Conservation (phyloP, 2,797 vertebrate genomes). For the Aplochiton taeniatus region DNA sequence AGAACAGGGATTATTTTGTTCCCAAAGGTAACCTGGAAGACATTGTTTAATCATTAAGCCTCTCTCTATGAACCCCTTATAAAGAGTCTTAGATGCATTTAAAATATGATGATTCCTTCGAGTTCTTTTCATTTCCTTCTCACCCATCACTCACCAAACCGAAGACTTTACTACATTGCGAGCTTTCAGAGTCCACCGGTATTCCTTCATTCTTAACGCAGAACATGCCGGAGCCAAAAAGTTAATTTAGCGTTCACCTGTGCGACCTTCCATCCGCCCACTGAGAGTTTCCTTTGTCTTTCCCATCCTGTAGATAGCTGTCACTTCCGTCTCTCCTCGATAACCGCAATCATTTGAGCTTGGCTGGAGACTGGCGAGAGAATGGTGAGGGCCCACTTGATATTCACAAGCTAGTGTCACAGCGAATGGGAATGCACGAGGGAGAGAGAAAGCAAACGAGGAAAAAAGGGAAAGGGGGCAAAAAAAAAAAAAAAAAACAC, state of each 20-base stretch:
- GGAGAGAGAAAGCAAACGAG: conserved; percentile 38
- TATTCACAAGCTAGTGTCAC: conserved; percentile 74
- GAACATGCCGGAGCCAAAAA: conserved; percentile 4
- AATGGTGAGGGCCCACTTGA: conserved; percentile 73
- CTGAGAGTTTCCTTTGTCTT: conserved; percentile 6
- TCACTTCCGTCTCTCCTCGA: conserved; percentile 36
- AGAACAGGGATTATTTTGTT: conserved; percentile 49
- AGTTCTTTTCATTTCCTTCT: conserved; percentile 25
- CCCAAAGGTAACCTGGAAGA: conserved; percentile 51
- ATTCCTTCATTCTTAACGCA: too few relatives aligned
- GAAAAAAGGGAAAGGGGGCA: conserved; percentile 46
- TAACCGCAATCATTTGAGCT: conserved; percentile 68
- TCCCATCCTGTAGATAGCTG: conserved; percentile 31
- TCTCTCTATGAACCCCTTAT: too few relatives aligned
- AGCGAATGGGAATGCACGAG: conserved; percentile 77
- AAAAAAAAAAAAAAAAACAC: conserved; percentile 63
- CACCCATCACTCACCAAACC: conserved; percentile 43
- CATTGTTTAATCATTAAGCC: conserved; percentile 43
- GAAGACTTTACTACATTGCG: conserved; percentile 20
- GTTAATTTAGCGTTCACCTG: conserved; percentile 49
- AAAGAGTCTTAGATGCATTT: too few relatives aligned
- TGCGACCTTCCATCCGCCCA: conserved; percentile 28
- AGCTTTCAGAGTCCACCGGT: too few relatives aligned
- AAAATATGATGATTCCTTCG: conserved; percentile 16
- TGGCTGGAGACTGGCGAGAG: conserved; percentile 69